Base-by-base conservation (phyloP, 2,888 invertebrate genomes). In the Pseudococcus jackbeardsleyi region DNA sequence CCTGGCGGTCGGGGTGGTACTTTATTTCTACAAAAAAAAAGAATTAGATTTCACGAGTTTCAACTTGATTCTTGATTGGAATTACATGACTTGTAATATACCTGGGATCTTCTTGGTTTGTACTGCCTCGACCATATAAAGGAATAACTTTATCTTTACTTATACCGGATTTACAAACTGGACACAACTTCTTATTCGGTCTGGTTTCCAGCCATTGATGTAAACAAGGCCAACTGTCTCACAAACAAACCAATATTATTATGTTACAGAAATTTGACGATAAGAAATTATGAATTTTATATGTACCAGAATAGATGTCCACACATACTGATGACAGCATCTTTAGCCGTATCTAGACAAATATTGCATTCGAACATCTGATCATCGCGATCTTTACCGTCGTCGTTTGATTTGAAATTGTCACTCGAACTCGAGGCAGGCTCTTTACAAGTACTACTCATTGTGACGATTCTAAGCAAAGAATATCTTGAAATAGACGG, bases 291-390 rank as follows among this genome's bases (percentile, higher is more conserved):
- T 3, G 12, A 46, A 46, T 11, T 12, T 2, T 54, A 77, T 19
- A 91, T 92, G 91, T 92, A 95, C 96, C 99, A 99, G 93, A 99
- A 99, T 89, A 99, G 94, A 93, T 99, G 99, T 77, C 99, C 99
- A 91, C 99, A 99, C 95, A 98, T 95, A 92, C 98, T 99, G 91
- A 99, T 97, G 89, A 99, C 99, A 22, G 99, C 98, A 94, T 99
- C 98, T 91, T 96, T 96, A 12, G 99, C 99, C 11, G 97, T 97
- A 91, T 99, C 99, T 89, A 99, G 93, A 92, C 99, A 99, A 92
- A 99, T 99, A 93, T 99, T 99, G 92, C 99, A 99, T 92, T 99
- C 99, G 91, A 98, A 96, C 92, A 96, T 95, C 72, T 95, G 94
- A 90, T 96, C 96, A 91, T 95, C 95, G 84, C 95, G 95, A 33